Percentiles rank a stretch among this genome's conserved stretches.
Evolutionary conservation across 37 sponge, comb jelly and placozoan species (phyloP).

Genomic region (Lycopodina hypogea): DNA sequence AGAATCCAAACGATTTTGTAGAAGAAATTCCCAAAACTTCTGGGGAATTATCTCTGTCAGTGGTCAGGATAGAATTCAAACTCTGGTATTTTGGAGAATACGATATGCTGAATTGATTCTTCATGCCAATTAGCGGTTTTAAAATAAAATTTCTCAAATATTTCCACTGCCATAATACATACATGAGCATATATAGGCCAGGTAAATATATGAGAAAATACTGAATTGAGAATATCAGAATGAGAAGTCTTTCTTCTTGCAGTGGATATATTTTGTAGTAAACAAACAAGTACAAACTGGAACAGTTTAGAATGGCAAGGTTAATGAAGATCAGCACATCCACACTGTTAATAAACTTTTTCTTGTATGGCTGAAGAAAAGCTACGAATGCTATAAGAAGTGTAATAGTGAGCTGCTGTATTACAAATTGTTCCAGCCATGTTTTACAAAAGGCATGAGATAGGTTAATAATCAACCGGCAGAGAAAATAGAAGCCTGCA

Average conservation of each 20-base stretch:
- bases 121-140: not conserved
- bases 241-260: not conserved
- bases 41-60: no score
- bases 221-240: not conserved
- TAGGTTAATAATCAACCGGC: constrained; percentile 20
- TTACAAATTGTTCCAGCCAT: not conserved
- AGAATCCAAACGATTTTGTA: no score
- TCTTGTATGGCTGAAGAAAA: constrained; percentile 34
- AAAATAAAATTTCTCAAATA: no score
- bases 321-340: constrained; percentile 41
- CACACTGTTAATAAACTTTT: constrained; percentile 15
- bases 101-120: not conserved
- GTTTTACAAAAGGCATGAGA: not conserved
- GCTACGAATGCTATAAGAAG: constrained; percentile 10
- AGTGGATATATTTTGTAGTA: no score
- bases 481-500: constrained; percentile 51
- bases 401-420: constrained; percentile 19
- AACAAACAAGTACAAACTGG: constrained; percentile 44
- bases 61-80: no score
- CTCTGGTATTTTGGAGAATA: no score
- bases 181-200: constrained; percentile 18
- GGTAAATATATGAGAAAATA: constrained; percentile 24
- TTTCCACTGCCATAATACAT: not conserved
- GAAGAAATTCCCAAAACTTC: no score
- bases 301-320: constrained; percentile 20